These are phyloP conservation scores for Globia sparganii DNA, from an alignment of 2,888 invertebrate species.

Conservation along the genomic window DNA sequence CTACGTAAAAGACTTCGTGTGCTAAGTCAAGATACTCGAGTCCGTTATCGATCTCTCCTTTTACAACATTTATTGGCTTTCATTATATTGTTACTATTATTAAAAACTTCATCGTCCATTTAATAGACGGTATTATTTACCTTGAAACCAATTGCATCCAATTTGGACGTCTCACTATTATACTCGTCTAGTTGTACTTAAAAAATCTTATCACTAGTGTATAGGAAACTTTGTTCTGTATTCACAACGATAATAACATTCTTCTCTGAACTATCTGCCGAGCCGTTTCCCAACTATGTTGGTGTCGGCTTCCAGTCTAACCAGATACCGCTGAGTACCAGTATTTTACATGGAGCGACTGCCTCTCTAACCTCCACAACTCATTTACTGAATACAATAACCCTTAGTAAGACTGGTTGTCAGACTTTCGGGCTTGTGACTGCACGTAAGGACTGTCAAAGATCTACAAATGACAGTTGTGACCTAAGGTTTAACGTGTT, in stretches of 20 bases:
- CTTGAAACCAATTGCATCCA: slow-evolving; percentile 7
- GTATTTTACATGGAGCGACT: background rate
- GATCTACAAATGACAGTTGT: background rate
- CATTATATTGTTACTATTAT: background rate
- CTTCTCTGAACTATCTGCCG: background rate
- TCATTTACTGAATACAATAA: background rate
- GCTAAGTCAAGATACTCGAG: background rate
- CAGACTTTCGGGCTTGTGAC: background rate
- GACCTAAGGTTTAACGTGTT: background rate
- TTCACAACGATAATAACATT: background rate
- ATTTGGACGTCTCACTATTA: background rate
- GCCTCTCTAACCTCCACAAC: background rate
- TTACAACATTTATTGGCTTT: slow-evolving; percentile 2
- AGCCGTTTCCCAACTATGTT: background rate
- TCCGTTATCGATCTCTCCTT: too few species aligned
- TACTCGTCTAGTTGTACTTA: background rate
- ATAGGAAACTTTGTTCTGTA: background rate
- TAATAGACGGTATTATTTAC: background rate
- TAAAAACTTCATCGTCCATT: background rate
- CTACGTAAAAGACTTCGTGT: background rate
- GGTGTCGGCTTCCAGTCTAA: background rate
- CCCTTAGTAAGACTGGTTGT: background rate
- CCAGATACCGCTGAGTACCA: background rate
- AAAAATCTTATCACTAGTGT: background rate
- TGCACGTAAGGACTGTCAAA: background rate